phyloP scores from a whole-genome alignment of 2,113 vertebrate genomes.

The Megaceryle torquata region DNA sequence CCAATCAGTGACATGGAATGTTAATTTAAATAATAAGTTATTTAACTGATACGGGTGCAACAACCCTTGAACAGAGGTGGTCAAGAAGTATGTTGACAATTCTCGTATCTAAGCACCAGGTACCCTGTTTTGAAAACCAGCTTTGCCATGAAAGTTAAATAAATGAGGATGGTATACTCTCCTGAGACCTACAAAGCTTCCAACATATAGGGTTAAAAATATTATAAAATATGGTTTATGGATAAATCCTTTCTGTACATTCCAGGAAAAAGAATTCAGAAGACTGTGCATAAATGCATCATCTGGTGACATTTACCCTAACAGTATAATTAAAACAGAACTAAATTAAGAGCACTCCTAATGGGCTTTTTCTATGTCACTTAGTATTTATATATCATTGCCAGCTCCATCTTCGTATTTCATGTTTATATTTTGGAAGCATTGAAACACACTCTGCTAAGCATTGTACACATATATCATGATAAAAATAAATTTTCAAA shows the following conservation, averaged over 20 bases:
- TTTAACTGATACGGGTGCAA: not conserved
- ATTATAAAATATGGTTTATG: not conserved
- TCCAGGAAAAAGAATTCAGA: not conserved
- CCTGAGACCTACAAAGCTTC: not conserved
- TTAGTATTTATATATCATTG: slow-evolving; percentile 14
- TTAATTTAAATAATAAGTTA: not conserved
- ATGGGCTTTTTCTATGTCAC: slow-evolving; percentile 18
- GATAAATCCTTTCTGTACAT: not conserved
- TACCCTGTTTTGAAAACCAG: not conserved
- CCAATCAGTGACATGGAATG: not conserved
- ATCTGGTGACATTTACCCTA: slow-evolving; percentile 45
- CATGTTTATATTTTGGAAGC: not conserved
- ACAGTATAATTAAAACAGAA: slow-evolving; percentile 38
- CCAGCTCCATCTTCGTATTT: not conserved
- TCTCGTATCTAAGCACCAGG: not conserved
- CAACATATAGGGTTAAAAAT: not conserved
- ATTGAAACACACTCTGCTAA: not conserved
- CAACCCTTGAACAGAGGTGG: not conserved
- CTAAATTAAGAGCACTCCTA: slow-evolving; percentile 30
- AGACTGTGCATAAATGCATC: not conserved
- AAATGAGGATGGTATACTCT: not conserved
- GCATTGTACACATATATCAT: not conserved
- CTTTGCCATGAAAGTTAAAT: not conserved
- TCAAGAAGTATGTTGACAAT: not conserved
- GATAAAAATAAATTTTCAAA: not conserved